These are phyloP conservation scores for Maconellicoccus hirsutus DNA, from an alignment of 1,140 invertebrate genomes.

Conservation along the genomic window DNA sequence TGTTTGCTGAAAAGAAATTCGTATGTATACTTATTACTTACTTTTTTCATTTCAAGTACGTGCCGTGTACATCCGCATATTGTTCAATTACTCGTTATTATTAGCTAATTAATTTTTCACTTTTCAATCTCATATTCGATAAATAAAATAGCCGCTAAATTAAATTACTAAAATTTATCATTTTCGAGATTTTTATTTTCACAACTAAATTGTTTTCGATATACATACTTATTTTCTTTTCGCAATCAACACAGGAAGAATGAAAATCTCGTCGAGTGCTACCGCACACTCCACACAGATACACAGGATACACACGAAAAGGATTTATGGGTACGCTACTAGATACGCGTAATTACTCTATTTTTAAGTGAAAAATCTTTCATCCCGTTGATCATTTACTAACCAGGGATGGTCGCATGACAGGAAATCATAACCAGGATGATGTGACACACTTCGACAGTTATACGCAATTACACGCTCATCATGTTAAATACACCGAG, in stretches of 20 bases:
- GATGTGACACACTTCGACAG: slow-evolving; percentile 7
- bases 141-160: too few species aligned
- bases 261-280: not conserved
- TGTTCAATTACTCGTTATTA: too few species aligned
- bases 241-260: not conserved
- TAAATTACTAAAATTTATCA: too few species aligned
- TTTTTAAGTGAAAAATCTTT: not conserved
- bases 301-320: not conserved
- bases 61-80: too few species aligned
- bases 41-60: too few species aligned
- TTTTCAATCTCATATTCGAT: too few species aligned
- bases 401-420: not conserved
- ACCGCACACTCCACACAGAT: not conserved
- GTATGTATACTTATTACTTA: too few species aligned
- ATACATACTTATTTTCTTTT: too few species aligned
- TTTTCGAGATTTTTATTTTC: too few species aligned
- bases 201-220: too few species aligned
- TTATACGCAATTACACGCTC: slow-evolving; percentile 3
- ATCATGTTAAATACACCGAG: not conserved
- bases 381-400: not conserved
- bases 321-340: not conserved
- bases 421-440: slow-evolving; percentile 7
- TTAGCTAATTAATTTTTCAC: too few species aligned
- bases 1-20: too few species aligned
- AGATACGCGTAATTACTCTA: not conserved